Evolutionary conservation across 2,797 vertebrate species (phyloP), one percentile per base, ranked within the genome.

Genomic region (Lepilemur ruficaudatus): DNA sequence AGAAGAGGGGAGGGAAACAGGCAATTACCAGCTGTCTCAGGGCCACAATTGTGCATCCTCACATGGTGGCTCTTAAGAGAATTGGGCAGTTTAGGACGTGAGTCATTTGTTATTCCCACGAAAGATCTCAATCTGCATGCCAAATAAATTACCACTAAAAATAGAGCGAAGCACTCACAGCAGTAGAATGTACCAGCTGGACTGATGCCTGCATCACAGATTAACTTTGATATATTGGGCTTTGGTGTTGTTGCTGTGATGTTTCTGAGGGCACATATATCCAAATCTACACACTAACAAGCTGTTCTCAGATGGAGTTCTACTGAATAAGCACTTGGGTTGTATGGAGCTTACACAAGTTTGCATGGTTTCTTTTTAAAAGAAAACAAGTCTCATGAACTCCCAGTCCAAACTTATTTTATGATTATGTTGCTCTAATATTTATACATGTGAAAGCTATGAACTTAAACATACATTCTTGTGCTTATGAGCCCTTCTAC

Each of bases 61-160:
- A 67, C 17, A n/a, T 35, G 22, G 75, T 87, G 38, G 75, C 72
- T 97, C 72, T 67, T 78, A 92, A 61, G 30, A 93, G 69, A 97
- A 69, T 1, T 43, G 67, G 79, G 84, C 80, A 89, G 57, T 50
- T 79, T 30, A 88, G 84, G 83, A 84, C 41, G 52, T 73, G 48
- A 96, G 65, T 93, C 83, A 48, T 95, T 95, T 90, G 80, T 95
- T 96, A 87, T 90, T 93, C 85, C 91, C 84, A 67, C 14, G 59
- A 72, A 97, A 94, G 83, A 95, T 88, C 83, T 95, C 86, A 75
- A 90, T 96, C 59, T 95, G 96, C 96, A 90, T 95, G 67, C 67
- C 96, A 96, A 95, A 96, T 93, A 97, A 95, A 95, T 96, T 82
- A 91, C 75, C 25, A 75, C 83, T 93, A 93, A 91, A 97, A 97